Base-by-base conservation (phyloP, 2,888 invertebrate species). In the Pyrrhia umbra region DNA sequence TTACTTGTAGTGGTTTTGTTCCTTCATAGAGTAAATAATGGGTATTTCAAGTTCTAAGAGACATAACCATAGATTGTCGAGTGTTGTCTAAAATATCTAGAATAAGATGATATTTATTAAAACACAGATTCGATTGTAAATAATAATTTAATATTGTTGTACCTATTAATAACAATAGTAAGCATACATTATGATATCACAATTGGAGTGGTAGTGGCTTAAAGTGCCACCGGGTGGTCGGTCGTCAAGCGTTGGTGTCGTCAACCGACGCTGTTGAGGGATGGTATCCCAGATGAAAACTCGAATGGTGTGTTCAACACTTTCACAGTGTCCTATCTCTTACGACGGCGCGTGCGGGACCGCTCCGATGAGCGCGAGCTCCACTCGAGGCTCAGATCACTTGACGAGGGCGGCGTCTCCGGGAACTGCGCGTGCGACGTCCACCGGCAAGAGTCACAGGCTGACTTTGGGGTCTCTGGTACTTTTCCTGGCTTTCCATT, bases 351-450 rank as follows among this genome's bases (percentile, higher is more conserved):
- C 27, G 88, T 88, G 27, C 92, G 89, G 10, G 89, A 89, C 16
- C 90, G 86, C 27, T 87, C 82, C 0, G 92, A 92, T 1, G 93
- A 93, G 16, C 89, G 86, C 0, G 94, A 91, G 67, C 90, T 94
- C 95, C 95, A 95, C 77, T 94, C 94, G 65, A 92, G 82, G 72
- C 94, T 94, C 62, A 94, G 88, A 69, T 94, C 94, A 75, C 93
- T 93, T 1, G 90, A 88, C 1, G 94, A 94, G 0, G 91, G 87
- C 27, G 93, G 93, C n/a, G 92, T 92, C 77, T 95, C 95, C 9
- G 92, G 93, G 71, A 95, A 95, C 85, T 95, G 94, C 4, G 94
- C 95, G 70, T 94, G 89, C 0, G 95, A 95, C 0, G 95, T 95
- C 95, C 95, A 95, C 15, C 95, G 88, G 59, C 95, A 95, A 23